Evolutionary conservation across 2,113 vertebrate genomes (phyloP).

Genomic region (Barnardius zonarius): DNA sequence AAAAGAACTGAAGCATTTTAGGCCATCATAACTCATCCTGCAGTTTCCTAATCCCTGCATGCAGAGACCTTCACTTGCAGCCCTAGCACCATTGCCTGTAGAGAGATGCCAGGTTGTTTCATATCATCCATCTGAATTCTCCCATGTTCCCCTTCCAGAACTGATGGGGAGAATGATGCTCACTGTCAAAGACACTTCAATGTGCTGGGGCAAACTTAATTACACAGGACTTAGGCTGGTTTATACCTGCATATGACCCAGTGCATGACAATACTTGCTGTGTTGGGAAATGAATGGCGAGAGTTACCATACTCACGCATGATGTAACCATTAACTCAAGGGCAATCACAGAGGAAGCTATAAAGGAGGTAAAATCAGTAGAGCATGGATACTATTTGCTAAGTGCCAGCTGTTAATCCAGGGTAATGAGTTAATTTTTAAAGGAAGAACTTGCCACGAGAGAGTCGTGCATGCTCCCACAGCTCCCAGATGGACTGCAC

Average conservation of each 20-base stretch:
- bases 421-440: neutral
- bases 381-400: neutral
- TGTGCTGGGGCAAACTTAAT: neutral
- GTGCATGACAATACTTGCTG: neutral
- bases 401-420: neutral
- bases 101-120: neutral
- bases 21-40: neutral
- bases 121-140: neutral
- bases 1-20: neutral
- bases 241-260: neutral
- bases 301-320: neutral
- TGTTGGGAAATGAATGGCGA: neutral
- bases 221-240: neutral
- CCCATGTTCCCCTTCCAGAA: neutral
- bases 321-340: slow-evolving; percentile 22
- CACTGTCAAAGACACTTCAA: neutral
- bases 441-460: neutral
- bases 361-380: neutral
- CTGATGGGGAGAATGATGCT: neutral
- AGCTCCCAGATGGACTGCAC: neutral
- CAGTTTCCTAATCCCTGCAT: neutral
- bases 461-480: neutral
- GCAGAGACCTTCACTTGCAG: neutral
- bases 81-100: neutral
- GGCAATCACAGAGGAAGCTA: neutral